phyloP scores from a whole-genome alignment of 2,888 invertebrate species.

The Ectemnius cavifrons region DNA sequence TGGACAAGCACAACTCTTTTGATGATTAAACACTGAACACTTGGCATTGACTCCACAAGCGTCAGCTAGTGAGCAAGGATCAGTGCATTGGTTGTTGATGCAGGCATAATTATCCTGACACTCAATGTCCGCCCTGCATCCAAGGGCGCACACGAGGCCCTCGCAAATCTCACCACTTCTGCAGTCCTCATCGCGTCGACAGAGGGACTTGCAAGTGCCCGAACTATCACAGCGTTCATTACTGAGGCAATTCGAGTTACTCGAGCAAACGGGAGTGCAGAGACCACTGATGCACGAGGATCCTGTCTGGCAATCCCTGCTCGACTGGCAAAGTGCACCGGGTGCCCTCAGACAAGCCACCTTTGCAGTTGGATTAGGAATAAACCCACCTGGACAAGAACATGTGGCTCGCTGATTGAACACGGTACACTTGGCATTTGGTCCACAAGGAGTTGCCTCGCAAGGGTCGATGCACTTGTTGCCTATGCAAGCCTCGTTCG shows the following conservation, averaged over 20 bases:
- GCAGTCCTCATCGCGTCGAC: conserved; percentile 91
- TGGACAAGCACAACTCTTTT: conserved; percentile 87
- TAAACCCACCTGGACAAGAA: conserved; percentile 87
- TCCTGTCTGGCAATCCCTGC: conserved; percentile 86
- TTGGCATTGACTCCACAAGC: conserved; percentile 91
- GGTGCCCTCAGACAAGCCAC: conserved; percentile 92
- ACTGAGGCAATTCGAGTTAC: conserved; percentile 87
- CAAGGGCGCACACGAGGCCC: conserved; percentile 87
- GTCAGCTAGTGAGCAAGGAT: conserved; percentile 87
- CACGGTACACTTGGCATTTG: conserved; percentile 89
- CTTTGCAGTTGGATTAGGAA: conserved; percentile 92
- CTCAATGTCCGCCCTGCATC: conserved; percentile 89
- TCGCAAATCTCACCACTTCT: conserved; percentile 92
- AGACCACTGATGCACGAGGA: conserved; percentile 86
- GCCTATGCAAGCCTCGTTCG: conserved; percentile 88
- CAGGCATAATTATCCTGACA: conserved; percentile 88
- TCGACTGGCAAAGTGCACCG: conserved; percentile 86
- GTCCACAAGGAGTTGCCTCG: conserved; percentile 88
- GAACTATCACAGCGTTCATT: conserved; percentile 87
- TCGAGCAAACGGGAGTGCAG: conserved; percentile 89
- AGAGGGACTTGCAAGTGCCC: conserved; percentile 92
- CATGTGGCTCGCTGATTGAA: conserved; percentile 90
- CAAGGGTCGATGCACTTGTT: conserved; percentile 91
- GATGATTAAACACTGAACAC: conserved; percentile 85
- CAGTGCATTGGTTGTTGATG: conserved; percentile 87